A percentile compares a stretch with the other conserved stretches of the same genome.
These are phyloP conservation scores for Synanthedon tipuliformis DNA, from an alignment of 2,888 invertebrate genomes.

Conservation along the genomic window DNA sequence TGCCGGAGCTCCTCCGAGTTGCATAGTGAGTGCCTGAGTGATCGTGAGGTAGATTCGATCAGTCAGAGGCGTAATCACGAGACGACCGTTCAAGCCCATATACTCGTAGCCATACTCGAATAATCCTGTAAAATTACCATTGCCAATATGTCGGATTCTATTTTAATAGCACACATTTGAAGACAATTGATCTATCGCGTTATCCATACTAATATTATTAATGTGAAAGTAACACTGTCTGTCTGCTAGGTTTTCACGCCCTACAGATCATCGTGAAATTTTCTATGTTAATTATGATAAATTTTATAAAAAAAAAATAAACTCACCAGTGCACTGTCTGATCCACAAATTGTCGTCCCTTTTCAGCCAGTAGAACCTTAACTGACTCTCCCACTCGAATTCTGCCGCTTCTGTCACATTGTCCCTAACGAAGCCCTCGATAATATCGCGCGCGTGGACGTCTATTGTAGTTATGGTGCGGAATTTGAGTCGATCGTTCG, in stretches of 20 bases:
- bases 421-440: constrained; percentile 82
- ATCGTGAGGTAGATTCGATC: constrained; percentile 93
- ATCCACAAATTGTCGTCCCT: constrained; percentile 83
- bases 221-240: too few species aligned
- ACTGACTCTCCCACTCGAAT: constrained; percentile 95
- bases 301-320: not conserved
- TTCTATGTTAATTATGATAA: not conserved
- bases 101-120: constrained; percentile 96
- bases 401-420: constrained; percentile 86
- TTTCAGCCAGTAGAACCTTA: constrained; percentile 92
- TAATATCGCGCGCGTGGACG: constrained; percentile 91
- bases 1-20: constrained; percentile 91
- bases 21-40: constrained; percentile 92
- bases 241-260: too few species aligned
- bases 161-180: too few species aligned
- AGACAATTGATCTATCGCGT: too few species aligned
- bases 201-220: too few species aligned
- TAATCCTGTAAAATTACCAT: constrained; percentile 54
- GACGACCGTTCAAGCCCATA: constrained; percentile 91
- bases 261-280: too few species aligned
- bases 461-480: constrained; percentile 91
- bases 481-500: constrained; percentile 89
- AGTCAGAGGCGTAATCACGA: constrained; percentile 92
- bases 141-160: not conserved
- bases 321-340: constrained; percentile 80